Evolutionary conservation across 2,888 invertebrate species (phyloP).

Genomic region (Yponomeuta cagnagella): DNA sequence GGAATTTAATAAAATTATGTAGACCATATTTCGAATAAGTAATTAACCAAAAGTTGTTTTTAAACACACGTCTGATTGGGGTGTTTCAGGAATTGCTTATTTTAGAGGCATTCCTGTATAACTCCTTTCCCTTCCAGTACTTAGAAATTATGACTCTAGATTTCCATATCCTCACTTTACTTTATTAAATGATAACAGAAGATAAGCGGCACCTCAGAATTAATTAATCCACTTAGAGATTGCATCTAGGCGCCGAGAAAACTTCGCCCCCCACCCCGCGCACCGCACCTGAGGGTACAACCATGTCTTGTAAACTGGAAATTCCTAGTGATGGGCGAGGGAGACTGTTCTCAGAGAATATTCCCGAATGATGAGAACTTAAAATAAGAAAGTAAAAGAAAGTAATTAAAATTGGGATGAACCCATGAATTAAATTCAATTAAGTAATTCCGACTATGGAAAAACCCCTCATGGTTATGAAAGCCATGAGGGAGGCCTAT

Average conservation of each 20-base stretch:
- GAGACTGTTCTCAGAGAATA: background rate
- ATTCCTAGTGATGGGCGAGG: too few relatives aligned
- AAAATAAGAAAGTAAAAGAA: too few relatives aligned
- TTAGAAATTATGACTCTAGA: constrained; percentile 10
- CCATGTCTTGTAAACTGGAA: background rate
- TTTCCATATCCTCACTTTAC: constrained; percentile 12
- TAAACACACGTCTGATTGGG: too few relatives aligned
- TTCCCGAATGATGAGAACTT: background rate
- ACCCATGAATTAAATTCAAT: too few relatives aligned
- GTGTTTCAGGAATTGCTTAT: too few relatives aligned
- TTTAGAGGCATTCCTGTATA: background rate
- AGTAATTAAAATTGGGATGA: too few relatives aligned
- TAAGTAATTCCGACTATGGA: too few relatives aligned
- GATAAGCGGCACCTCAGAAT: constrained; percentile 75
- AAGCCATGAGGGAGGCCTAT: too few relatives aligned
- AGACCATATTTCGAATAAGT: too few relatives aligned
- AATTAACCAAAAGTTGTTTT: too few relatives aligned
- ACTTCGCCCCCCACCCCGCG: constrained; percentile 22
- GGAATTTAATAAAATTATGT: too few relatives aligned
- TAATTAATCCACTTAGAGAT: constrained; percentile 76
- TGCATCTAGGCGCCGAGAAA: constrained; percentile 58
- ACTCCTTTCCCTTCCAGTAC: background rate
- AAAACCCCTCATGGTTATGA: too few relatives aligned
- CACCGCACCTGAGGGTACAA: background rate
- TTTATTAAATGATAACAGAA: constrained; percentile 69